phyloP scores from a whole-genome alignment of 2,113 vertebrate species.

The Hemiscyllium ocellatum region DNA sequence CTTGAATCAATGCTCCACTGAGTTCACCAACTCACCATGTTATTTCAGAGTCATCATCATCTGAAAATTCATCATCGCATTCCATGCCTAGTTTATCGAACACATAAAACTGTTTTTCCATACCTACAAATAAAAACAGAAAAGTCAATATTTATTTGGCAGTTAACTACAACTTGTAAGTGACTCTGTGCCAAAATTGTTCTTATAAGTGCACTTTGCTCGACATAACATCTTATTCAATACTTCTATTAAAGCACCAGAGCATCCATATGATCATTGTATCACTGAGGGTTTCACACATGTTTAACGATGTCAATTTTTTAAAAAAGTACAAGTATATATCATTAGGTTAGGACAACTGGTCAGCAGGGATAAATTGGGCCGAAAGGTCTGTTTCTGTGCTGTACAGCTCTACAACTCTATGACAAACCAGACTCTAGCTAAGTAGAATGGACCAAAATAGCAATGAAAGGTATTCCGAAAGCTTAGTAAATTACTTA shows the following conservation, averaged over 20 bases:
- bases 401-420: too few relatives aligned
- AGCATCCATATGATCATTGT: neutral
- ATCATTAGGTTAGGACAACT: too few relatives aligned
- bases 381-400: too few relatives aligned
- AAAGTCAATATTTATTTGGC: neutral
- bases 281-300: neutral
- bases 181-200: neutral
- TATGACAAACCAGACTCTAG: neutral
- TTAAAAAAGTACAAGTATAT: neutral
- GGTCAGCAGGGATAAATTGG: too few relatives aligned
- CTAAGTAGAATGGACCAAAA: neutral
- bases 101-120: neutral
- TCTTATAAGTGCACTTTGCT: neutral
- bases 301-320: neutral
- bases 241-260: neutral
- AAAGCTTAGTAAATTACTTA: neutral
- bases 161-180: neutral
- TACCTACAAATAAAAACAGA: neutral
- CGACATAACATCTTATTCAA: neutral
- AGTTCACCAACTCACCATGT: neutral
- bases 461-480: neutral
- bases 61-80: neutral
- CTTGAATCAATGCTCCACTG: neutral
- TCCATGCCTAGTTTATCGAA: neutral
- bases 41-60: neutral